Evolutionary conservation across 2,888 invertebrate genomes (phyloP).

Genomic region (Drosophila anomalata): DNA sequence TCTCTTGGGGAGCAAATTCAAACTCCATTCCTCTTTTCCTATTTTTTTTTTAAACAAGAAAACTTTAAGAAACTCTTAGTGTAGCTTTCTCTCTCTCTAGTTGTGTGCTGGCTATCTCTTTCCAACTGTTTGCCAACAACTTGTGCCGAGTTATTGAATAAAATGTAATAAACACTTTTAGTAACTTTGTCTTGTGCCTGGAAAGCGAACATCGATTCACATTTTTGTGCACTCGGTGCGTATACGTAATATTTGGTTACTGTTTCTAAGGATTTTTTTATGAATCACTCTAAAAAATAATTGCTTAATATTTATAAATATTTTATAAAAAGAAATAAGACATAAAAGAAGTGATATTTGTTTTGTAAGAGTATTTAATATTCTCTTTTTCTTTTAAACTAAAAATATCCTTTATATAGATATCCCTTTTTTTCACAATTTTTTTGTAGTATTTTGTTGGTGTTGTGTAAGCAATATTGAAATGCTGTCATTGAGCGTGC

Average conservation of each 20-base stretch:
- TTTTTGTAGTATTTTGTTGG: background rate
- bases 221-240: slow-evolving; percentile 36
- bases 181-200: slow-evolving; percentile 76
- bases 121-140: slow-evolving; percentile 10
- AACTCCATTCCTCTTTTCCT: background rate
- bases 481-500: slow-evolving; percentile 77
- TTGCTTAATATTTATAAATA: too few species aligned
- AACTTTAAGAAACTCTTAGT: slow-evolving; percentile 53
- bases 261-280: background rate
- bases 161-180: slow-evolving; percentile 77
- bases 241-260: slow-evolving; percentile 59
- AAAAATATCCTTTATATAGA: too few species aligned
- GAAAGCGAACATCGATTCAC: slow-evolving; percentile 40
- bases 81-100: background rate
- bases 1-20: slow-evolving; percentile 28
- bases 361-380: background rate
- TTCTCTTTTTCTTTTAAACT: background rate
- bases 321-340: background rate
- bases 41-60: slow-evolving; percentile 69
- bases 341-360: background rate
- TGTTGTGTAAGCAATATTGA: slow-evolving; percentile 74
- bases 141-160: slow-evolving; percentile 67
- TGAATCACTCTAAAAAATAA: background rate
- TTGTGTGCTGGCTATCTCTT: slow-evolving; percentile 26
- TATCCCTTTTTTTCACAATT: slow-evolving; percentile 1